Evolutionary conservation across 2,888 invertebrate species (phyloP).

Genomic region (Dryococelus australis): DNA sequence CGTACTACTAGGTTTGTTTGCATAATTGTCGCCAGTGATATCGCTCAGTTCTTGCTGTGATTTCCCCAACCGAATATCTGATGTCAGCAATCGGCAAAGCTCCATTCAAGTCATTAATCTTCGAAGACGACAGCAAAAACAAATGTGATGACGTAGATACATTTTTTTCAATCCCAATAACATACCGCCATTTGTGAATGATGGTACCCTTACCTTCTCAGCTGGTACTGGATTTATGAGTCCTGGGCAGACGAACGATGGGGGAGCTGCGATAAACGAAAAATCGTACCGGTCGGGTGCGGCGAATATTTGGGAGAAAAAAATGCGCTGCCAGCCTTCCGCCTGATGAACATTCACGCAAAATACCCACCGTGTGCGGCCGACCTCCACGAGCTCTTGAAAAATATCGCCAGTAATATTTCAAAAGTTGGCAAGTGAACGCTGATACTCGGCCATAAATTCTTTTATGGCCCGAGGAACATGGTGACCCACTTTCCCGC

Average conservation of each 20-base stretch:
- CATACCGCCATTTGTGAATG: not conserved
- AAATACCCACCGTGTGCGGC: not conserved
- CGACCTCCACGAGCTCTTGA: not conserved
- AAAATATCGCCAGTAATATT: not conserved
- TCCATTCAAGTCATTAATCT: no score
- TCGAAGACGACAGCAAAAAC: not conserved
- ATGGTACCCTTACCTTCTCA: not conserved
- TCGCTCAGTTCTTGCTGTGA: no score
- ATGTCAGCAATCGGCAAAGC: no score
- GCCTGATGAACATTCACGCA: not conserved
- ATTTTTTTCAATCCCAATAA: not conserved
- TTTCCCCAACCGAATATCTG: no score
- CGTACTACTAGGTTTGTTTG: no score
- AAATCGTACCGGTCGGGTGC: not conserved
- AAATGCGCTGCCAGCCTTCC: not conserved
- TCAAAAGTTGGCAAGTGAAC: constrained; percentile 16
- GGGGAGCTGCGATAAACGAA: not conserved
- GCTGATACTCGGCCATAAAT: not conserved
- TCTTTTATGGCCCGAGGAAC: not conserved
- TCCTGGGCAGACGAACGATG: not conserved
- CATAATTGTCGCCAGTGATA: no score
- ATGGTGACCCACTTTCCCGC: constrained; percentile 3
- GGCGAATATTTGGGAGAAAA: not conserved
- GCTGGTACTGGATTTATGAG: not conserved
- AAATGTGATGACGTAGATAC: not conserved